Base-by-base conservation (phyloP, 2,113 vertebrate genomes). In the Sinocyclocheilus maitianheensis region DNA sequence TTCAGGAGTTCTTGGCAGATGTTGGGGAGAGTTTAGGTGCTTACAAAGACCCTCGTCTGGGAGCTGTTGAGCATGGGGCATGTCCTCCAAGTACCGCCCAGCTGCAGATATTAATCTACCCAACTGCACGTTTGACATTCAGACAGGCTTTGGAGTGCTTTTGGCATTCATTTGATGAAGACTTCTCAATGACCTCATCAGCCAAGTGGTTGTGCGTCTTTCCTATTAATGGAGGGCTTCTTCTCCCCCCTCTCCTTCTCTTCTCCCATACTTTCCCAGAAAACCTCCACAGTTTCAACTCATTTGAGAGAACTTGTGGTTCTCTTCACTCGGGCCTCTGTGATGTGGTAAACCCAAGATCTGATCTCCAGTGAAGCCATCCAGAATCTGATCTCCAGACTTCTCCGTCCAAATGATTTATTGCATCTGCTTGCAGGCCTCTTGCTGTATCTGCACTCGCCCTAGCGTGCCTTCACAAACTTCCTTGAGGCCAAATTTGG, bases 311-410 rank as follows among this genome's bases (percentile, higher is more conserved):
- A 87, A 80, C 40, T 62, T 43, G 26, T 62, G 43, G 83, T 89
- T 85, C 60, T 84, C 16, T 82, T 63, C 74, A 20, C 26, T 81
- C 22, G 40, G 69, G 40, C 40, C 9, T 26, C 81, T 91, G 85
- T 90, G 89, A 92, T 92, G 92, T 91, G 90, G 92, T 93, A 92
- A 90, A 94, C 88, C 88, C 43, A 71, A 87, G 90, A 91, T 94
- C 91, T 85, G 91, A 90, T 83, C 91, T 89, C 85, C 85, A 78
- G 88, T 40, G 20, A 58, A 83, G 55, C 69, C 81, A n/a, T 60
- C 67, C 67, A 83, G 20, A 83, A 83, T 83, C 69, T 74, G 84
- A 90, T 86, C 87, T 65, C 8, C 88, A 82, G 51, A 83, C 75
- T 80, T 85, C 90, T 83, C 78, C 24, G 0, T 91, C 90, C 86